Base-by-base conservation (phyloP, 2,797 vertebrate species). In the Peromyscus aztecus region DNA sequence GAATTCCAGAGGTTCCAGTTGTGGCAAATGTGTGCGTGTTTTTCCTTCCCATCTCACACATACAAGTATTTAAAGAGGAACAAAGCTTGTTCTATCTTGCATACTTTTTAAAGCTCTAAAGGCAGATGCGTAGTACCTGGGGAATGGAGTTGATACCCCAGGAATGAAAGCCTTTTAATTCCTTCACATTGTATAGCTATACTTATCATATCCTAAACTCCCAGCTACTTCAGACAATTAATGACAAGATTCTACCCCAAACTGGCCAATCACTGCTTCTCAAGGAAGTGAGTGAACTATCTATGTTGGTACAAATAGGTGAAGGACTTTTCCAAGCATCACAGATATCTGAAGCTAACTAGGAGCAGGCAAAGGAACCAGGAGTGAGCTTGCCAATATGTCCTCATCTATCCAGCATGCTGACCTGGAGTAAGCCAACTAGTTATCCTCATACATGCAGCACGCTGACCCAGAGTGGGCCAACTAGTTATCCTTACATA, bases 91-190 rank as follows among this genome's bases (percentile, higher is more conserved):
- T 14, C 43, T 49, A 17, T 31, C 27, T 1, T 40, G 29, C 71
- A 84, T 52, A n/a, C 73, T 91, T 24, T n/a, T 17, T 6, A 13
- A 93, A 94, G n/a, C n/a, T 73, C 75, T 49, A 77, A 84, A 90
- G 84, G 77, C 0, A 43, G 37, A 87, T 61, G 61, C 27, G 49
- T 1, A 67, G 82, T 80, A 95, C 17, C 9, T 34, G 59, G 75
- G 55, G 49, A 88, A 93, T 67, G 43, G 61, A 76, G 46, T 76
- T 34, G 49, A 80, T 1, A 34, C 12, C 29, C 27, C 8, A 82
- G 83, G 84, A 96, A 95, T 37, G 59, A 67, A 31, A 96, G 65
- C 3, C 69, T 65, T 81, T 93, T 73, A 31, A 71, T 81, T n/a
- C 27, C 81, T 55, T 84, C 2, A 59, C 77, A 71, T 52, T 69